Percentiles rank a stretch among this genome's conserved stretches.
Conservation (phyloP, 1,140 invertebrate species). For the Atopsyche davidsoni region DNA sequence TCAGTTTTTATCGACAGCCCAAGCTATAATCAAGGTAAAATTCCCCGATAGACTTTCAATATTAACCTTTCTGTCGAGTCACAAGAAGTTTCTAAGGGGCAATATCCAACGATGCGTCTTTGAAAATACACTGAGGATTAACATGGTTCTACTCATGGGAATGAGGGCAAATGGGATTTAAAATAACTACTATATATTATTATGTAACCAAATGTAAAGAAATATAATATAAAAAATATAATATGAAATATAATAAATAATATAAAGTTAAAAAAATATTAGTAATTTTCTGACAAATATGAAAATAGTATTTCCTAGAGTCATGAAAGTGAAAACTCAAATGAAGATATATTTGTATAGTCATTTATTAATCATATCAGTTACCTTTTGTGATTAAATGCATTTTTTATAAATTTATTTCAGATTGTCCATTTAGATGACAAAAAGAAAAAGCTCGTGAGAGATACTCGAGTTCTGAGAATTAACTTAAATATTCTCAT, state of each 20-base stretch:
- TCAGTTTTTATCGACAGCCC: conserved; percentile 20
- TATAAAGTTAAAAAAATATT: neutral
- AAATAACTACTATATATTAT: conserved; percentile 1
- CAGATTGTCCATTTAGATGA: conserved; percentile 39
- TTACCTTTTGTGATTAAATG: neutral
- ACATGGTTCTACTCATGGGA: conserved; percentile 12
- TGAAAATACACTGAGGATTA: conserved; percentile 17
- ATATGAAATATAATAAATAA: neutral
- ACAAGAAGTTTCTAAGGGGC: neutral
- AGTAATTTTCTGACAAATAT: conserved; percentile 1
- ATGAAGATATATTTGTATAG: conserved; percentile 28
- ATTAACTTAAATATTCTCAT: conserved; percentile 34
- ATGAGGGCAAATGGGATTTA: conserved; percentile 10
- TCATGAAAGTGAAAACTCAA: conserved; percentile 37
- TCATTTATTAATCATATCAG: conserved; percentile 1
- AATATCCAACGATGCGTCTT: conserved; percentile 10
- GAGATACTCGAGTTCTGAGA: conserved; percentile 36
- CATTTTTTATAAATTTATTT: conserved; percentile 13
- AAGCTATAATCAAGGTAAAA: conserved; percentile 25
- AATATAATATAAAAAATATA: neutral
- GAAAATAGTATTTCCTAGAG: conserved; percentile 33
- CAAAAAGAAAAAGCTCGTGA: conserved; percentile 32
- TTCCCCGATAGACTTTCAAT: neutral
- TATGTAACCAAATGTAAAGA: neutral
- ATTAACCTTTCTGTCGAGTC: neutral